Conservation (phyloP, 2,888 invertebrate species). For the Yponomeuta plumbellus region DNA sequence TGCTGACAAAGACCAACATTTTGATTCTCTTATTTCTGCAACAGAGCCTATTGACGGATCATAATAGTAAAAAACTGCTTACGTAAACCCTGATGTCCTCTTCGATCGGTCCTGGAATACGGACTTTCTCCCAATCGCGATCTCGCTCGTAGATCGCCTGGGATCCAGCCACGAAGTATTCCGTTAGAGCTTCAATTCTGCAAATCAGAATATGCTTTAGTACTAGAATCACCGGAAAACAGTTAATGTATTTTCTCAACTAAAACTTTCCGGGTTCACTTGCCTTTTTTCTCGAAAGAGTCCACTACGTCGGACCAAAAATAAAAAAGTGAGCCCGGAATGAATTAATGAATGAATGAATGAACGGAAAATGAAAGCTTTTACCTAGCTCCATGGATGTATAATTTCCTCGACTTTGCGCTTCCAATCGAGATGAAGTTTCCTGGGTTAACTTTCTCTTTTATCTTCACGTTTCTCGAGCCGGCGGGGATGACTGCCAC, state of each 20-base stretch:
- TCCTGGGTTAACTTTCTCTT: conserved; percentile 84
- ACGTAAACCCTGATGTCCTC: conserved; percentile 90
- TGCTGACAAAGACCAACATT: neutral
- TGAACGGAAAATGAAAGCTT: too few species aligned
- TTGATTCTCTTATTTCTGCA: neutral
- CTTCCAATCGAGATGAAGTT: conserved; percentile 89
- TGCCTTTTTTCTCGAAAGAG: too few species aligned
- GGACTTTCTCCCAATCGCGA: conserved; percentile 86
- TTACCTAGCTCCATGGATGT: conserved; percentile 81
- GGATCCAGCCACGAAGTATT: conserved; percentile 88
- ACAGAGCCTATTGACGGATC: neutral
- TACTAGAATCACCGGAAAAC: neutral
- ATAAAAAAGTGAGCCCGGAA: too few species aligned
- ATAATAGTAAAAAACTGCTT: conserved; percentile 39
- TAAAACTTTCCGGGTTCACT: too few species aligned
- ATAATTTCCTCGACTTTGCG: conserved; percentile 81
- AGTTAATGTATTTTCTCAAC: too few species aligned
- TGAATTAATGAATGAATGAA: too few species aligned
- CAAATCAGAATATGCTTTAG: conserved; percentile 25
- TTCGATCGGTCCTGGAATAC: conserved; percentile 87
- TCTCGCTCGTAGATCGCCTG: conserved; percentile 87
- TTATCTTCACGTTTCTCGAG: conserved; percentile 85
- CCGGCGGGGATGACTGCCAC: conserved; percentile 85
- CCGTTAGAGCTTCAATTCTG: conserved; percentile 83
- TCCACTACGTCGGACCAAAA: too few species aligned